Percentiles rank a stretch among this genome's conserved stretches.
Conservation (phyloP, 2,888 invertebrate species). For the Amphimallon solstitiale region DNA sequence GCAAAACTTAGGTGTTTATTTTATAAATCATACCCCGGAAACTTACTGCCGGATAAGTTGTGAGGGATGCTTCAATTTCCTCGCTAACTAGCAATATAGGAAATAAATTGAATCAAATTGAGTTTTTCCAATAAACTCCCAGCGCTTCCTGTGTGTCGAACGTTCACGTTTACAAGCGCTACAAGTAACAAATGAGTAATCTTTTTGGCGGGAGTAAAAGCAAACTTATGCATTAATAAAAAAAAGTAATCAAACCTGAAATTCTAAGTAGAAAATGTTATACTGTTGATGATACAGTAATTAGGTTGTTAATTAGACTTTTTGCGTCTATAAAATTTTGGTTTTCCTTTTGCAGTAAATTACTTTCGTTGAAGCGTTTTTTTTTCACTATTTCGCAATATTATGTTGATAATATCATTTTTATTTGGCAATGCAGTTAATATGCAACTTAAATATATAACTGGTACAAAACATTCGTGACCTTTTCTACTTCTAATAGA, state of each 20-base stretch:
- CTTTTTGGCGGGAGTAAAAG: not conserved
- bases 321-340: not conserved
- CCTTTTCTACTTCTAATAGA: no score
- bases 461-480: no score
- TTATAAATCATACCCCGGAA: slow-evolving; percentile 17
- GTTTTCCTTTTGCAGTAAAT: no score
- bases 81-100: slow-evolving; percentile 56
- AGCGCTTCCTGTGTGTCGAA: not conserved
- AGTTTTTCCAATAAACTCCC: slow-evolving; percentile 23
- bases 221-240: slow-evolving; percentile 21
- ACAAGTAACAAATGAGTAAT: slow-evolving; percentile 16
- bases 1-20: slow-evolving; percentile 7
- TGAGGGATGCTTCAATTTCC: slow-evolving; percentile 23
- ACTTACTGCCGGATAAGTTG: slow-evolving; percentile 26
- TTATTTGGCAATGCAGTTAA: no score
- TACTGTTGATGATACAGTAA: slow-evolving; percentile 8
- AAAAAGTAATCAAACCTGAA: not conserved
- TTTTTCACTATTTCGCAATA: no score
- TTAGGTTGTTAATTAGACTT: not conserved
- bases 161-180: slow-evolving; percentile 6
- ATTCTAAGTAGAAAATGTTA: not conserved
- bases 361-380: no score
- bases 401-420: no score
- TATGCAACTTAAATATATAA: no score
- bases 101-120: slow-evolving; percentile 55